Base-by-base conservation (phyloP, 2,888 invertebrate genomes). In the Liposcelis brunnea region DNA sequence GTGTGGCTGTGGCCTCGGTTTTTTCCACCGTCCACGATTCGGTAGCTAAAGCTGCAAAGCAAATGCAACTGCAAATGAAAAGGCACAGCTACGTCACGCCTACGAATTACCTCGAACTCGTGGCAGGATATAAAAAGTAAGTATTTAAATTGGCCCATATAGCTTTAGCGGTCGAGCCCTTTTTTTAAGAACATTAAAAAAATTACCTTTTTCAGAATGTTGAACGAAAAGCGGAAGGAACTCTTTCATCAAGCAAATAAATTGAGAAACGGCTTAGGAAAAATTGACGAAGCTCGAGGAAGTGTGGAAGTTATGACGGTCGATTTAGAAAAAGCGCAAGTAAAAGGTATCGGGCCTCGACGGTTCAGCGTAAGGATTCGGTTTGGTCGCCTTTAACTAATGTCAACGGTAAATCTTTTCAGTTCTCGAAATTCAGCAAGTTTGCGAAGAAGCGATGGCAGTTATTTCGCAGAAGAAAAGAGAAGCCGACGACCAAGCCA, bases 41-140 rank as follows among this genome's bases (percentile, higher is more conserved):
- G 0, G 89, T 89, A n/a, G 71, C 75, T 0, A 69, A 72, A 50
- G 77, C 71, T 60, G 85, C 83, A 1, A 64, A 64, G 16, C 66
- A 67, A 56, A 89, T 90, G 89, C 69, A 74, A 53, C 56, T 63
- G 7, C 84, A 89, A 66, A 75, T 85, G 69, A 75, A 80, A 48
- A 65, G 90, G 10, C 74, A 78, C 57, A 87, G 83, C 63, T 89
- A 90, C 60, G 87, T 90, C 37, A 90, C 90, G 0, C 86, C 89
- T 0, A 82, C 82, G 19, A 89, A 87, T 63, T 90, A 85, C 55
- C 66, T 90, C 47, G 85, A 89, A 57, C 69, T 90, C 11, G 86
- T 90, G 1, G 67, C 77, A 1, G 84, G 86, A 7, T 90, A 86
- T 57, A 84, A 85, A 60, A 71, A 71, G 83, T 84, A 59, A 66